Base-by-base conservation (phyloP, 2,888 invertebrate species). In the Pharmacophagus antenor region DNA sequence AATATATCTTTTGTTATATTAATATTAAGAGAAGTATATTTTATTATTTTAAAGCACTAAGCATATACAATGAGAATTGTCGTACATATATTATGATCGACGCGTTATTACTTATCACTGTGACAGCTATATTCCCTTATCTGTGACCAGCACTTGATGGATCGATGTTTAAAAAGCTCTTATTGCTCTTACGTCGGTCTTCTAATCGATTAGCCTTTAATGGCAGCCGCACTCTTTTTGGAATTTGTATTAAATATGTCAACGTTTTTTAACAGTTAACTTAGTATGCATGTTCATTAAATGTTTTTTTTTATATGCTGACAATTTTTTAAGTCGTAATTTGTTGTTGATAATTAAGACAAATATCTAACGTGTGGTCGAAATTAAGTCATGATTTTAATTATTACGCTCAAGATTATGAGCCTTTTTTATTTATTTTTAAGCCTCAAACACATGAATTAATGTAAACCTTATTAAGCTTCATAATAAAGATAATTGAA, bases 91-190 rank as follows among this genome's bases (percentile, higher is more conserved):
- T 61, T 57, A 63, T 60, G 60, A 60, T 56, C 49, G 50, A 77
- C 77, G 74, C 74, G 76, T 77, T 78, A 82, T 82, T 81, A 80
- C 81, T 80, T 84, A 85, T 82, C 80, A 81, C 77, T 79, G 80
- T 84, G 85, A 84, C 86, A 83, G 83, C 80, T 76, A 80, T 77
- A 77, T 77, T 76, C 72, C 71, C 80, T 86, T 88, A 88, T 85
- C 86, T 76, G 74, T 66, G 66, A 66, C 72, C 79, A 72, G 72
- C 72, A 74, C 67, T 80, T 87, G 87, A 88, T 86, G 83, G 85
- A 86, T 86, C 83, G 84, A 78, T 82, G 80, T 79, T 82, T 78
- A 82, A 79, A 78, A 75, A 74, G 72, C 79, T 82, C 79, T 79
- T 79, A 73, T 79, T 81, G 79, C 74, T 77, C 73, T 64, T 72